Evolutionary conservation across 2,888 invertebrate species (phyloP), one percentile per base, ranked within the genome.

Genomic region (Drosophila trichaetosa): DNA sequence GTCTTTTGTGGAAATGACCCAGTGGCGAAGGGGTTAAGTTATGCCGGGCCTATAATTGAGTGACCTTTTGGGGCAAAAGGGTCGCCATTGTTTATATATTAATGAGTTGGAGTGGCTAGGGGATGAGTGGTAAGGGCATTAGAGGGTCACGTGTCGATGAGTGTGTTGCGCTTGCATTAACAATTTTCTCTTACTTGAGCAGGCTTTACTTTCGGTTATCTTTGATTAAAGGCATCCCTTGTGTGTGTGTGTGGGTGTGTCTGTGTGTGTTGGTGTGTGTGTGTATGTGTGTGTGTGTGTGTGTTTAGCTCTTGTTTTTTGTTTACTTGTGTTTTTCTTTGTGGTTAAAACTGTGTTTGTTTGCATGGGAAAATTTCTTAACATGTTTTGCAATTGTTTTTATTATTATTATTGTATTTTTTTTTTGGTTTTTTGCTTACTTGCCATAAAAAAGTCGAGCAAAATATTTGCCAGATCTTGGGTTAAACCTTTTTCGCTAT

Each of bases 41-140:
- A 73, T 79, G 73, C 69, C 68, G 36, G 21, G 49, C 42, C 66
- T 57, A 68, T 81, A 81, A 81, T 81, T 70, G 81, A 74, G 82
- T 81, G 78, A 79, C 79, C 79, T 77, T 79, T 79, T 81, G 46
- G 48, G 58, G 33, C 46, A 65, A 59, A 63, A 80, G 65, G 62
- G 71, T 65, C 52, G 38, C 57, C 56, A 61, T 69, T 80, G 71
- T 68, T 72, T 76, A 58, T 72, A 68, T 80, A 68, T 80, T 78
- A 78, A 78, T 78, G 71, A 79, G 64, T 52, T 70, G 58, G 62
- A 46, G 61, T 24, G 31, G 7, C 7, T 8, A 7, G 24, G 1
- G 31, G 16, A 11, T 7, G 24, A 16, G 40, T 8, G n/a, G 16
- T 8, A 46, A 1, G 52, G 11, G 11, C 13, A 24, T 13, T 11